Percentiles rank a stretch among this genome's conserved stretches.
These are phyloP conservation scores for Liasis olivaceus DNA, from an alignment of 2,797 vertebrate genomes.

Conservation along the genomic window DNA sequence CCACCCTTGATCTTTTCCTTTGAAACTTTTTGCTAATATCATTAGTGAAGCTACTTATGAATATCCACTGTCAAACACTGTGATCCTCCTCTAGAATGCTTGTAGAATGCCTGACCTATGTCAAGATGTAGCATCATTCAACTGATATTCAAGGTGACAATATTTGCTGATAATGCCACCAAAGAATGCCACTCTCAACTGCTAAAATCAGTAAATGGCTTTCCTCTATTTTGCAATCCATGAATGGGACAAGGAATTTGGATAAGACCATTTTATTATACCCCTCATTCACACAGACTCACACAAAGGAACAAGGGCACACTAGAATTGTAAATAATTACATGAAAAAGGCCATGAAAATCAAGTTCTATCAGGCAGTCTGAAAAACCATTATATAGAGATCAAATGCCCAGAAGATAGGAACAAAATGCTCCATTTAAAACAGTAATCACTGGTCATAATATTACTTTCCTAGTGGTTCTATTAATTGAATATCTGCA, in stretches of 20 bases:
- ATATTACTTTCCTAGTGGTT: not conserved
- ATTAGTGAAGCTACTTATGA: not conserved
- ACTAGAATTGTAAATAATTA: not conserved
- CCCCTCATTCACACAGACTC: not conserved
- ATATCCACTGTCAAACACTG: not conserved
- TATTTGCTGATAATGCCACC: not conserved
- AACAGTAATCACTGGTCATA: not conserved
- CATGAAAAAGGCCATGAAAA: not conserved
- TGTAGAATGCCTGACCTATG: not conserved
- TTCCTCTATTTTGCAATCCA: not conserved
- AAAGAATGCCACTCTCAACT: not conserved
- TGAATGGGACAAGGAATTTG: not conserved
- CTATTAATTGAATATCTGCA: not conserved
- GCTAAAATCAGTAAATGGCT: not conserved
- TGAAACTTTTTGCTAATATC: not conserved
- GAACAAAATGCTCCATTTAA: not conserved
- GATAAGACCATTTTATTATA: not conserved
- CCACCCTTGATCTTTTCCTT: not conserved
- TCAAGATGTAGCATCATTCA: not conserved
- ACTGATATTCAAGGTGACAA: not conserved
- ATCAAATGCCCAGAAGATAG: not conserved
- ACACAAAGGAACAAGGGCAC: not conserved
- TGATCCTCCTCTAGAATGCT: not conserved
- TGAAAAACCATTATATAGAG: not conserved
- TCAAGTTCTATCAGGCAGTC: not conserved